Conservation (phyloP, 2,113 vertebrate species). For the Circaetus gallicus region DNA sequence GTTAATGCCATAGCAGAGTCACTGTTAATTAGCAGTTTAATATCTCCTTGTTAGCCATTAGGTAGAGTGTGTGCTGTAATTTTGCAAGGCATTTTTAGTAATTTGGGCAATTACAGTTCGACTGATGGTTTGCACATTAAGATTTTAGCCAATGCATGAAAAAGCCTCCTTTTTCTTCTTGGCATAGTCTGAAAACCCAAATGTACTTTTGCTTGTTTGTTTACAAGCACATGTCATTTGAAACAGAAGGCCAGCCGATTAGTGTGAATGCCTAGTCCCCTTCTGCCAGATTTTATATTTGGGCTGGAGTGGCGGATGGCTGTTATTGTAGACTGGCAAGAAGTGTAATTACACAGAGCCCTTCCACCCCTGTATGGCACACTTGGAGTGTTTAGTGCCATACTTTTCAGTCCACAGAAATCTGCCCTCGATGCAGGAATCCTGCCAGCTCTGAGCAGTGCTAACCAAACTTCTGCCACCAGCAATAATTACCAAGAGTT, state of each 20-base stretch:
- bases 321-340: conserved; percentile 9
- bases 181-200: not conserved
- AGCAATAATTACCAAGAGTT: not conserved
- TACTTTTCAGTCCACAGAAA: not conserved
- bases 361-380: not conserved
- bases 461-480: not conserved
- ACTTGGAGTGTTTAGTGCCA: not conserved
- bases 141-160: not conserved
- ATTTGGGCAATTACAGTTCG: not conserved
- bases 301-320: not conserved
- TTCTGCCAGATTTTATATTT: conserved; percentile 35
- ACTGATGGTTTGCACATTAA: not conserved
- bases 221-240: conserved; percentile 1
- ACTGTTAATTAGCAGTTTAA: not conserved
- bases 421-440: not conserved
- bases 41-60: not conserved
- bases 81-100: not conserved
- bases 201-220: conserved; percentile 5
- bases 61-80: not conserved
- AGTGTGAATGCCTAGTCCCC: not conserved
- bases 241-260: conserved; percentile 10
- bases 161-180: not conserved
- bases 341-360: not conserved
- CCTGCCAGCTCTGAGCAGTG: not conserved
- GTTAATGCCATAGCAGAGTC: not conserved